A percentile compares a stretch with the other conserved stretches of the same genome.
These are phyloP conservation scores for Maccullochella peelii DNA, from an alignment of 2,113 vertebrate species.

Conservation along the genomic window DNA sequence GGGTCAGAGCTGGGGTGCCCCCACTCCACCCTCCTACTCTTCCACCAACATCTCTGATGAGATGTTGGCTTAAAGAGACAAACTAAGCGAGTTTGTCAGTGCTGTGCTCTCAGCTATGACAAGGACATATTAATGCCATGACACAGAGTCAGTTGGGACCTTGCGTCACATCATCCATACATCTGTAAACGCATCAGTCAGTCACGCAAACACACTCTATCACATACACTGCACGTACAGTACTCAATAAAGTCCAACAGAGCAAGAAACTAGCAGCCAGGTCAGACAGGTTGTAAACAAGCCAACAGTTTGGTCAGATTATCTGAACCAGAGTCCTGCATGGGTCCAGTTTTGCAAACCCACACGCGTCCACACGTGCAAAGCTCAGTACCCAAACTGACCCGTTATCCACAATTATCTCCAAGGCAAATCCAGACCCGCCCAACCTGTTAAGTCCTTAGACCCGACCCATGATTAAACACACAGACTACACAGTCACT, in stretches of 20 bases:
- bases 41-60: constrained; percentile 20
- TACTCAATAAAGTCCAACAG: background rate
- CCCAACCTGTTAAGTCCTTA: no score
- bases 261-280: background rate
- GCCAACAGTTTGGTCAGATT: background rate
- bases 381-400: no score
- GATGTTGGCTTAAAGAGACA: constrained; percentile 70
- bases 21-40: background rate
- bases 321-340: no score
- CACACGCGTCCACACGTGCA: no score
- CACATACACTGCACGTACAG: background rate
- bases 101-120: constrained; percentile 38
- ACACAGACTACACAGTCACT: no score
- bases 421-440: no score
- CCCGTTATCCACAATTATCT: no score
- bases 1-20: background rate
- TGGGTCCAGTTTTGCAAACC: background rate
- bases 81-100: constrained; percentile 50
- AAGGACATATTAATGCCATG: constrained; percentile 55
- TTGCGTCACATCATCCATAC: constrained; percentile 28
- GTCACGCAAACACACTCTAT: background rate
- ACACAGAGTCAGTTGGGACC: constrained; percentile 58
- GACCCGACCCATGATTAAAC: no score
- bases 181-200: constrained; percentile 8
- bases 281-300: background rate